Percentiles rank a stretch among this genome's conserved stretches.
These are phyloP conservation scores for Drosophila kohkoa DNA, from an alignment of 1,140 invertebrate species.

Conservation along the genomic window DNA sequence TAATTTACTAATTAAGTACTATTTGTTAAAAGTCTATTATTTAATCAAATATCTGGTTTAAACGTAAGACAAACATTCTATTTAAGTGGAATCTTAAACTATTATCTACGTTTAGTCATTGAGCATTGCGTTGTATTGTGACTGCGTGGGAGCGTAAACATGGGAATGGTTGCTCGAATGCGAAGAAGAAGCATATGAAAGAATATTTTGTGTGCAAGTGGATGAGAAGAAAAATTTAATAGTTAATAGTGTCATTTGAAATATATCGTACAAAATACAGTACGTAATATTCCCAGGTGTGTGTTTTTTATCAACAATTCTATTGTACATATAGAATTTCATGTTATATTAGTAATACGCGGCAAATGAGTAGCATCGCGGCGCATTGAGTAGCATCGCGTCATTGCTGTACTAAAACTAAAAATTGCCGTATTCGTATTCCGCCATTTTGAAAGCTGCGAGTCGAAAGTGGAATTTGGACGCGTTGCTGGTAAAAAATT, in stretches of 20 bases:
- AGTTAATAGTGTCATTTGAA: conserved; percentile 55
- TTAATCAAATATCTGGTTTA: not conserved
- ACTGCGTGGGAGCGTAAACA: conserved; percentile 42
- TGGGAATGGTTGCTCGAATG: conserved; percentile 26
- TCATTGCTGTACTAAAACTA: conserved; percentile 84
- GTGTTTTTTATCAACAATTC: conserved; percentile 25
- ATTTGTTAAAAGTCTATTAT: not conserved
- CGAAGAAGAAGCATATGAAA: conserved; percentile 51
- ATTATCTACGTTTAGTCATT: conserved; percentile 3
- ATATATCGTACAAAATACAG: conserved; percentile 50
- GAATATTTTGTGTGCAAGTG: conserved; percentile 65
- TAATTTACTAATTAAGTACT: conserved; percentile 14
- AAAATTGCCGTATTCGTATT: conserved; percentile 83
- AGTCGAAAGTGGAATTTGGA: conserved; percentile 82
- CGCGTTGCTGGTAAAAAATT: conserved; percentile 82
- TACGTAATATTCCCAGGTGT: conserved; percentile 56
- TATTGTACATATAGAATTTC: conserved; percentile 29
- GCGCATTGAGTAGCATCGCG: conserved; percentile 73
- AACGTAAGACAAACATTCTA: not conserved
- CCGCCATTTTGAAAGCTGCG: conserved; percentile 85
- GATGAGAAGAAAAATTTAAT: conserved; percentile 50
- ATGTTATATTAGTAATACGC: conserved; percentile 42
- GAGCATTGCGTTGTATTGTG: conserved; percentile 7
- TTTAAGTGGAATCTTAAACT: not conserved
- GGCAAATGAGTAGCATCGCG: conserved; percentile 67